Conservation (phyloP, 2,888 invertebrate genomes). For the Hecatera dysodea region DNA sequence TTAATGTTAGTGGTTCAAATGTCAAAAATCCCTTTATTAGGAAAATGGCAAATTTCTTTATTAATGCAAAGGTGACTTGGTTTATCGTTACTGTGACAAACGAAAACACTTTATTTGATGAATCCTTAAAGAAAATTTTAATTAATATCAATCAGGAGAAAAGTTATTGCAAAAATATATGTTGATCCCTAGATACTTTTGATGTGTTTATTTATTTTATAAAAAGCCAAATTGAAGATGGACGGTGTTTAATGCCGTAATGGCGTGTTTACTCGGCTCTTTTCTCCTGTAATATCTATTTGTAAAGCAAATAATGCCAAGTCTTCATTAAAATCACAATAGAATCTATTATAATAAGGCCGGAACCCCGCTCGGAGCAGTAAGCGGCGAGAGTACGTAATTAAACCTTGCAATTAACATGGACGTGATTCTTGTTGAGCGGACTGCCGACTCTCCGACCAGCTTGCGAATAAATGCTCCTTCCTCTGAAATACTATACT, state of each 20-base stretch:
- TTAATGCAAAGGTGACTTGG: too few species aligned
- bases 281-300: conserved; percentile 47
- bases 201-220: too few species aligned
- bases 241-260: conserved; percentile 8
- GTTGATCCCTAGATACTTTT: too few species aligned
- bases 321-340: conserved; percentile 67
- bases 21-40: too few species aligned
- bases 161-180: too few species aligned
- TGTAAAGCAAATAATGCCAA: conserved; percentile 50
- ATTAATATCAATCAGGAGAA: too few species aligned
- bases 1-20: too few species aligned
- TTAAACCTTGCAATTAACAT: conserved; percentile 73
- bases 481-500: conserved; percentile 30
- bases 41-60: too few species aligned
- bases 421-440: conserved; percentile 65
- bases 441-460: conserved; percentile 19
- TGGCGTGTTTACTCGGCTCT: conserved; percentile 30
- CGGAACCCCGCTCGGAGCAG: conserved; percentile 56
- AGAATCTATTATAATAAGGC: conserved; percentile 64
- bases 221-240: conserved; percentile 15
- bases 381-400: conserved; percentile 66
- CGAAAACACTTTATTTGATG: too few species aligned
- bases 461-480: conserved; percentile 33
- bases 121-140: too few species aligned
- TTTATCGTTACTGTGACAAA: too few species aligned